A percentile compares a stretch with the other conserved stretches of the same genome.
Conservation (phyloP, 1,140 invertebrate genomes). For the Philaenus spumarius region DNA sequence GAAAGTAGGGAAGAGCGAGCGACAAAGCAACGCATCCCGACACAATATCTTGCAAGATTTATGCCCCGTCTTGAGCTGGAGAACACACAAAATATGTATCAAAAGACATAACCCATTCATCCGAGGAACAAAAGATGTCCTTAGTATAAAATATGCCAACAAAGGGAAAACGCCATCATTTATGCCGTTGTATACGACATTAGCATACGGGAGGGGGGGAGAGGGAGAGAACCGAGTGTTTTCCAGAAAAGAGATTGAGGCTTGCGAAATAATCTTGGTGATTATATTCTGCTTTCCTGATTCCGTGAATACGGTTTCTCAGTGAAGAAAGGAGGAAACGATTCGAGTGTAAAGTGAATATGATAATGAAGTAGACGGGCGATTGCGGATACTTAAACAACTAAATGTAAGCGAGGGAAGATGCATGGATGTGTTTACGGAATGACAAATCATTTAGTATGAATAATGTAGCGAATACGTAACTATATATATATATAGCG, state of each 20-base stretch:
- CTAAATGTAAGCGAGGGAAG: too few species aligned
- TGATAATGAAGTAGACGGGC: too few species aligned
- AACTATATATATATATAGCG: too few species aligned
- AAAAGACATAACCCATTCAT: conserved; percentile 18
- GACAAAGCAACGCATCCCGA: not conserved
- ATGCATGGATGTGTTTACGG: too few species aligned
- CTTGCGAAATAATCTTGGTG: conserved; percentile 1
- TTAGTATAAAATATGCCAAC: conserved; percentile 9
- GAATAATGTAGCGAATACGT: too few species aligned
- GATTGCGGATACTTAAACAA: too few species aligned
- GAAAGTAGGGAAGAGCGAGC: not conserved
- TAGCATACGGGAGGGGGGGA: not conserved
- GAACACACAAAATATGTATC: conserved; percentile 17
- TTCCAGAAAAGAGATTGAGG: not conserved
- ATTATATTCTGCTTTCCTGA: conserved; percentile 19
- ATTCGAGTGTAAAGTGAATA: too few species aligned
- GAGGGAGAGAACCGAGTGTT: not conserved
- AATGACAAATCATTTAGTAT: too few species aligned
- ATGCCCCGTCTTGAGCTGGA: not conserved
- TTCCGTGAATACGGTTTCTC: not conserved
- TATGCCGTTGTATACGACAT: conserved; percentile 11
- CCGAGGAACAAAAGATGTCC: conserved; percentile 13
- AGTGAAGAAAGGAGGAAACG: too few species aligned
- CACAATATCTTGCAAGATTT: conserved; percentile 6
- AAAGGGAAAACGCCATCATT: conserved; percentile 8